Evolutionary conservation across 2,888 invertebrate genomes (phyloP), one percentile per base, ranked within the genome.

Genomic region (Oasisia sp.): DNA sequence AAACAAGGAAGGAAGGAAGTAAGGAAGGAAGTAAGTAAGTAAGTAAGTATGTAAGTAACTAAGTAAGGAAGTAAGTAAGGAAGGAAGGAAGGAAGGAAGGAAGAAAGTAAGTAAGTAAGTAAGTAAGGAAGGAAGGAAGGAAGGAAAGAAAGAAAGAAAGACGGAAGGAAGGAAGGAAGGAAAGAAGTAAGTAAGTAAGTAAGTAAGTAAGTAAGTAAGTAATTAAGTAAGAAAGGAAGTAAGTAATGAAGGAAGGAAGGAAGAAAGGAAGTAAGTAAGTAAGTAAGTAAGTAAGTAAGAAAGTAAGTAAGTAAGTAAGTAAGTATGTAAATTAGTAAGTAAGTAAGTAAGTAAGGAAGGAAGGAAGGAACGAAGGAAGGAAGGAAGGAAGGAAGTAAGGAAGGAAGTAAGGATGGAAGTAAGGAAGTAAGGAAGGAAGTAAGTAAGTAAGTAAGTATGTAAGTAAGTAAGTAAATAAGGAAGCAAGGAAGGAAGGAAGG

Each of bases 141-240:
- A 92, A 92, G 92, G 91, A 92, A 92, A 91, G 92, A 91, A 92
- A 91, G 92, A 92, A 92, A 91, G 92, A 92, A 92, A 91, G 92
- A 91, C 92, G 92, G 92, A 92, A 92, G 91, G 92, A 92, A 92
- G 92, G 92, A 92, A 92, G 92, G 92, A 91, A 92, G 92, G 92
- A 92, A 92, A n/a, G n/a, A n/a, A n/a, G n/a, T n/a, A n/a, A n/a
- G n/a, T n/a, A n/a, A n/a, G n/a, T n/a, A n/a, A n/a, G n/a, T n/a
- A n/a, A n/a, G n/a, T n/a, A n/a, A n/a, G n/a, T n/a, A n/a, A n/a
- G n/a, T n/a, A n/a, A n/a, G n/a, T n/a, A n/a, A n/a, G n/a, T n/a
- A n/a, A n/a, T n/a, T n/a, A n/a, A n/a, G n/a, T n/a, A n/a, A n/a
- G n/a, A n/a, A n/a, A n/a, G n/a, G n/a, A n/a, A n/a, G n/a, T n/a